A percentile compares a stretch with the other conserved stretches of the same genome.
Evolutionary conservation across 1,140 invertebrate species (phyloP).

Genomic region (Pseudomyrmex dendroicus): DNA sequence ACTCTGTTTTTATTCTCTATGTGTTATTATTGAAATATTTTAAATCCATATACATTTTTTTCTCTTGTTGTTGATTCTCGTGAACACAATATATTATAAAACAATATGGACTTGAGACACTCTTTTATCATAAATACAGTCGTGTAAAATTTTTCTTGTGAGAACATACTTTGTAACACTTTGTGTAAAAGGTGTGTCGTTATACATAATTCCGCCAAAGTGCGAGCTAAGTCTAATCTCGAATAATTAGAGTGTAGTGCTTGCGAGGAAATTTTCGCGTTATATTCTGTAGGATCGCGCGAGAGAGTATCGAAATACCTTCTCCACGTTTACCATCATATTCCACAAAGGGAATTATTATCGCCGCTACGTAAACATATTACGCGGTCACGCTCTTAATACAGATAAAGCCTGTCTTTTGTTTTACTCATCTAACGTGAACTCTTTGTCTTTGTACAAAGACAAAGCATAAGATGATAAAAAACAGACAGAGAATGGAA

Average conservation of each 20-base stretch:
- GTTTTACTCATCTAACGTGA: slow-evolving; percentile 11
- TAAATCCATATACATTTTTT: neutral
- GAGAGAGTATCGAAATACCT: slow-evolving; percentile 28
- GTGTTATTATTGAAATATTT: neutral
- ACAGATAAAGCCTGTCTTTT: slow-evolving; percentile 52
- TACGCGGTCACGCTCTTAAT: slow-evolving; percentile 61
- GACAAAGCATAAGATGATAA: slow-evolving; percentile 8
- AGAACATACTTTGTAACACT: neutral
- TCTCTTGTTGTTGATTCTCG: neutral
- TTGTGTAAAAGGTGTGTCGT: neutral
- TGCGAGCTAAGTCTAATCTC: neutral
- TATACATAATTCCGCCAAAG: neutral
- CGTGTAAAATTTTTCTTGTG: neutral
- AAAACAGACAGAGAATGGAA: neutral
- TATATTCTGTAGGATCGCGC: slow-evolving; percentile 18
- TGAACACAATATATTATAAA: neutral
- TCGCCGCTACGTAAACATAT: slow-evolving; percentile 55
- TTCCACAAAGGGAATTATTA: slow-evolving; percentile 42
- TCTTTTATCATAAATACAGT: neutral
- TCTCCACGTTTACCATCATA: neutral
- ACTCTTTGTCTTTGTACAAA: neutral
- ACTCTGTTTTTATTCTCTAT: neutral
- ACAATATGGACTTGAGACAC: neutral
- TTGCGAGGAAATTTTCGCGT: slow-evolving; percentile 16
- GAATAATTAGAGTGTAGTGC: slow-evolving; percentile 27